Base-by-base conservation (phyloP, 2,113 vertebrate genomes). In the Solea senegalensis region DNA sequence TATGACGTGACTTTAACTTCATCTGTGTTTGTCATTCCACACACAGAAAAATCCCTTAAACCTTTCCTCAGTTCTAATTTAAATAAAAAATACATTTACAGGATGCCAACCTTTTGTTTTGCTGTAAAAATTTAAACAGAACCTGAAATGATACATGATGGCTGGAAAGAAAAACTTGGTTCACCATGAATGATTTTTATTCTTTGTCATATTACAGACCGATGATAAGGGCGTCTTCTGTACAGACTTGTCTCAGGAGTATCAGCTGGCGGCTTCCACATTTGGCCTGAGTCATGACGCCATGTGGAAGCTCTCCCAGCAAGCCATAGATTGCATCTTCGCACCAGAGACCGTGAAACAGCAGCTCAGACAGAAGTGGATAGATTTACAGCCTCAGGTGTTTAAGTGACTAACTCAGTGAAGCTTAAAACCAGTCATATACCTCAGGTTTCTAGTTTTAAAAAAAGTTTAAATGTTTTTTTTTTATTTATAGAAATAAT, bases 191-290 rank as follows among this genome's bases (percentile, higher is more conserved):
- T 52, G 13, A 43, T 16, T 56, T 56, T 70, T 55, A 26, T 72
- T 57, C 2, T 26, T 79, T 69, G 40, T 72, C 51, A 12, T 28
- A 7, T 59, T 82, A 39, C 90, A 99, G 98, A 98, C 98, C 0
- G 98, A 99, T 57, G 97, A 98, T 85, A 99, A 99, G 84, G 98
- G 97, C 2, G 92, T 99, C 70, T 99, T 99, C 90, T 92, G 93
- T 12, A 98, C 96, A 4, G 87, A 94, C 39, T 92, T 98, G n/a
- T 99, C 97, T 4, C 93, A 93, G 82, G 98, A 99, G 69, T 99
- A 99, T 57, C 94, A 96, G 69, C 88, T 98, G 82, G 95, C 90
- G 53, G 96, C 97, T 7, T 90, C 95, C 52, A 96, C 96, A 0
- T 99, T 99, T 75, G 86, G 92, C 34, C 93, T 99, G 69, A 94